These are phyloP conservation scores for Dicycla oo DNA, from an alignment of 2,888 invertebrate species.

Conservation along the genomic window DNA sequence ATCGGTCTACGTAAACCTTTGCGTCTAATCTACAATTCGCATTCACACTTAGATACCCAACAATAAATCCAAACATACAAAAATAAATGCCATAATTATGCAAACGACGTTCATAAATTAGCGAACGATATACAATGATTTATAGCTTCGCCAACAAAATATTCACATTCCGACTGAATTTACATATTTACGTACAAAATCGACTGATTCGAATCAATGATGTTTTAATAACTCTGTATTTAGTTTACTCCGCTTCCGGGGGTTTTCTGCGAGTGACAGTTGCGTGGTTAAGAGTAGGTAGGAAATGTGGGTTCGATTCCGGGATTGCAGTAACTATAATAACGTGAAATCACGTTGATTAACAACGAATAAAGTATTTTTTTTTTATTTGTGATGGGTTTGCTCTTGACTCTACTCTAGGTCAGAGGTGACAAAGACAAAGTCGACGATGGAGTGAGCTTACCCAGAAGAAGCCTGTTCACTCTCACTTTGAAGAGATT, in stretches of 20 bases:
- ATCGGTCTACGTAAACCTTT: not conserved
- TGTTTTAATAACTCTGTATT: conserved; percentile 45
- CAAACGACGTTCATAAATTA: conserved; percentile 55
- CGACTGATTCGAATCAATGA: conserved; percentile 52
- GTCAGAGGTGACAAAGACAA: too few species aligned
- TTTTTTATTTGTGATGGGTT: too few species aligned
- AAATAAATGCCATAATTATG: conserved; percentile 65
- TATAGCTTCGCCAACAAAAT: conserved; percentile 33
- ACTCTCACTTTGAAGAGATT: too few species aligned
- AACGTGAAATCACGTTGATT: conserved; percentile 14
- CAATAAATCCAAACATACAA: conserved; percentile 61
- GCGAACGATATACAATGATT: conserved; percentile 54
- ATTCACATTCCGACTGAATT: conserved; percentile 48
- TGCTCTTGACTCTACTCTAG: too few species aligned
- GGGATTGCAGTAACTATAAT: conserved; percentile 6
- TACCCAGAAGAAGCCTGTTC: too few species aligned
- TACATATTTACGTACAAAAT: conserved; percentile 50
- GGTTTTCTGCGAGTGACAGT: conserved; percentile 31
- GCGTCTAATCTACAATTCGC: conserved; percentile 26
- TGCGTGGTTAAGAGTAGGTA: conserved; percentile 29
- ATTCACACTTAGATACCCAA: conserved; percentile 32
- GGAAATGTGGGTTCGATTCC: conserved; percentile 32
- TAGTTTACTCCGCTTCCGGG: conserved; percentile 40
- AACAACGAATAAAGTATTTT: not conserved
- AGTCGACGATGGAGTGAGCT: too few species aligned